Evolutionary conservation across 2,888 invertebrate species (phyloP).

Genomic region (Nomada fucata): DNA sequence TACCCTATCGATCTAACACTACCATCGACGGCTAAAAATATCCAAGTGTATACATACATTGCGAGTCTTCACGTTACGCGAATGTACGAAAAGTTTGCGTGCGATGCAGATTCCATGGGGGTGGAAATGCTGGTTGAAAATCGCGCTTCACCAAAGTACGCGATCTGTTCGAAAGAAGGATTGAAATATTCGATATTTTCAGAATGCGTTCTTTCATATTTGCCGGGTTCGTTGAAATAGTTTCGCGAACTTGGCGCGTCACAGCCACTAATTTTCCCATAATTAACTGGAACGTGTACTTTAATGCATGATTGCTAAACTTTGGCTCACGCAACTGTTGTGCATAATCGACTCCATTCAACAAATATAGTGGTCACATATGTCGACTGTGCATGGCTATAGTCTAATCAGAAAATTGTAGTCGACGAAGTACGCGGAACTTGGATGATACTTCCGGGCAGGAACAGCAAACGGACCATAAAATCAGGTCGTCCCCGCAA

Average conservation of each 20-base stretch:
- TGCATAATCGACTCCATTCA: neutral
- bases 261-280: too few relatives aligned
- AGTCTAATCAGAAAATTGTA: constrained; percentile 43
- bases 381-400: neutral
- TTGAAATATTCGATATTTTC: too few relatives aligned
- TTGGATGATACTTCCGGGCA: constrained; percentile 77
- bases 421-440: constrained; percentile 53
- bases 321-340: too few relatives aligned
- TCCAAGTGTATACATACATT: constrained; percentile 49
- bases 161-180: too few relatives aligned
- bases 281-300: too few relatives aligned
- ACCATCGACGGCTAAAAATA: constrained; percentile 78
- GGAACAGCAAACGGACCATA: constrained; percentile 83
- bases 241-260: too few relatives aligned
- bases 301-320: too few relatives aligned
- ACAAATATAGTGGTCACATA: neutral
- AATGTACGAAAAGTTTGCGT: neutral
- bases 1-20: constrained; percentile 83
- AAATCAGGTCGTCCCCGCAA: constrained; percentile 80
- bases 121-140: too few relatives aligned
- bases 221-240: too few relatives aligned
- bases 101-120: too few relatives aligned
- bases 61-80: constrained; percentile 10
- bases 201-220: too few relatives aligned
- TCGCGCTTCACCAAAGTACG: too few relatives aligned